phyloP scores from a whole-genome alignment of 2,888 invertebrate genomes.

The Bhutanitis thaidina region DNA sequence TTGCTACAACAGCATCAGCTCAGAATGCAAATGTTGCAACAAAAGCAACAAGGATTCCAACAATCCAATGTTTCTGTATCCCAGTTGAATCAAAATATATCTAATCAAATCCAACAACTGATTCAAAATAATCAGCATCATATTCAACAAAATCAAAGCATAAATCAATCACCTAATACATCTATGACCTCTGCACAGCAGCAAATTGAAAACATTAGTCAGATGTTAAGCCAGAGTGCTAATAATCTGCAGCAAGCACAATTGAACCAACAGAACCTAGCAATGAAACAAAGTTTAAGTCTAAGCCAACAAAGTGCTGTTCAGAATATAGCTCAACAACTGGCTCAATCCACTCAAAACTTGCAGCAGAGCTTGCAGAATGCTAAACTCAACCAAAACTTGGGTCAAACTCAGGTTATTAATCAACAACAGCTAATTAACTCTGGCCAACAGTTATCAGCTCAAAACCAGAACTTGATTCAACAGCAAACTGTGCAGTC shows the following conservation, averaged over 20 bases:
- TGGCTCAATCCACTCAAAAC: constrained; percentile 67
- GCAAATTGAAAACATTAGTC: constrained; percentile 81
- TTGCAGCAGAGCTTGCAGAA: constrained; percentile 66
- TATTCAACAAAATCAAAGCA: constrained; percentile 57
- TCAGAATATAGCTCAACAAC: constrained; percentile 69
- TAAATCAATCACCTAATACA: constrained; percentile 54
- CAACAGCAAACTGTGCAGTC: constrained; percentile 71
- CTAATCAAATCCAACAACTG: constrained; percentile 65
- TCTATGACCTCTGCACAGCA: constrained; percentile 81
- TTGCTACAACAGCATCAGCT: constrained; percentile 80
- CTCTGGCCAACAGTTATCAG: constrained; percentile 70
- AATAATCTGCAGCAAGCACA: constrained; percentile 70
- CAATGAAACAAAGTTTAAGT: constrained; percentile 66
- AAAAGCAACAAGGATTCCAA: constrained; percentile 49
- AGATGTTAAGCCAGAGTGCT: constrained; percentile 75
- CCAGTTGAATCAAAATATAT: constrained; percentile 65
- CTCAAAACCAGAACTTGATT: constrained; percentile 59
- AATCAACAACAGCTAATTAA: constrained; percentile 70
- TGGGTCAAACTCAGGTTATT: constrained; percentile 64
- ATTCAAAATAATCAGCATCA: constrained; percentile 63
- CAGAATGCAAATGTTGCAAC: constrained; percentile 72
- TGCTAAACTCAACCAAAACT: constrained; percentile 66
- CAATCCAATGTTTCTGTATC: constrained; percentile 65
- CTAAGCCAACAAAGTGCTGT: constrained; percentile 69
- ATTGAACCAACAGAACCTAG: constrained; percentile 63